Evolutionary conservation across 2,797 vertebrate species (phyloP).

Genomic region (Eleutherodactylus coqui): DNA sequence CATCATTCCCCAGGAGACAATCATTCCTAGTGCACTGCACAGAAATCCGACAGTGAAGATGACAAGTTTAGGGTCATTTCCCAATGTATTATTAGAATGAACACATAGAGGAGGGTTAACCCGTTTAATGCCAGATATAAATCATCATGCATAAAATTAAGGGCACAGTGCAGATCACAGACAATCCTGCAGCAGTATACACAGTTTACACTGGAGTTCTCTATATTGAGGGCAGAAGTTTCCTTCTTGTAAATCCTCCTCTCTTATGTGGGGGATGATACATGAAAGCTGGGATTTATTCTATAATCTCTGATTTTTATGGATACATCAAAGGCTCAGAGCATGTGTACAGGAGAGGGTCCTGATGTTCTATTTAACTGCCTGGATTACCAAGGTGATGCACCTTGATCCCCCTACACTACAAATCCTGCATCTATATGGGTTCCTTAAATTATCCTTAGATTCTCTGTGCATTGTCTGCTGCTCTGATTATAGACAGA

Average conservation of each 20-base stretch:
- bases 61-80: not conserved
- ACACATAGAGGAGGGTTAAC: not conserved
- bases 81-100: not conserved
- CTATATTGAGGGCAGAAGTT: conserved; percentile 27
- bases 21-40: not conserved
- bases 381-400: conserved; percentile 25
- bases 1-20: not conserved
- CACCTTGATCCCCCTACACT: conserved; percentile 24
- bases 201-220: not conserved
- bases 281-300: conserved; percentile 50
- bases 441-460: not conserved
- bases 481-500: not conserved
- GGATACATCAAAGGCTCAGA: conserved; percentile 46
- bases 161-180: not conserved
- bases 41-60: not conserved
- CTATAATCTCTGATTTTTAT: conserved; percentile 43
- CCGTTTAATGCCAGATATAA: not conserved
- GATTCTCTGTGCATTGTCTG: not conserved
- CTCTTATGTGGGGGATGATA: conserved; percentile 39
- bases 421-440: not conserved
- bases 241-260: conserved; percentile 40
- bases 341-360: conserved; percentile 5
- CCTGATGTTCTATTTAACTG: conserved; percentile 2
- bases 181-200: not conserved
- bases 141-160: not conserved